Evolutionary conservation across 1,140 invertebrate genomes (phyloP), one percentile per base, ranked within the genome.

Genomic region (Anoplolepis gracilipes): DNA sequence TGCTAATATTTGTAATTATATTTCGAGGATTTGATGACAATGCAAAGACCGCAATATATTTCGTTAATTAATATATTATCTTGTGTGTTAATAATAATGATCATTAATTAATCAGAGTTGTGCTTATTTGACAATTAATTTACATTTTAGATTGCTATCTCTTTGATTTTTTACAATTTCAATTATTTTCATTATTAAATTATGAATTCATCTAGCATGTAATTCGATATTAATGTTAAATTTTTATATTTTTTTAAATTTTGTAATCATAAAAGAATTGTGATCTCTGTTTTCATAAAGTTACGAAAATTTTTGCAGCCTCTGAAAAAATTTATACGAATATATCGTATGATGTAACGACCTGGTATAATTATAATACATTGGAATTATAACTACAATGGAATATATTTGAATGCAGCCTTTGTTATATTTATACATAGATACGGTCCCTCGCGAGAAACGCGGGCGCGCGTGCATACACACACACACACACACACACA

Each of bases 1-100:
- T 53, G 65, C 36, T 81, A 81, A 72, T 81, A 81, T 81, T 81
- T 81, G 78, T 65, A 42, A 69, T 72, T 59, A 53, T 72, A 59
- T 81, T 72, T 72, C 65, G 78, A 42, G 49, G 36, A 72, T 72
- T 81, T 36, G 16, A 55, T 62, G 53, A 59, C 65, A 39, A 72
- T 39, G 53, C 19, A 36, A 81, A 81, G 42, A 72, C 67, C 36
- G 36, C 64, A 55, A n/a, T 19, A 36, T 30, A 28, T 39, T 28
- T 7, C 33, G 25, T 70, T 81, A 78, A 78, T 78, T 67, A 57
- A 57, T 28, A 22, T 4, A 25, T 79, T 36, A 67, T 49, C 30
- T 36, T 19, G 10, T 7, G 73, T 7, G 42, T 36, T 67, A 36
- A 39, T 13, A 30, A 73, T 57, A 73, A 73, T 22, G 2, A 55